Percentiles rank a stretch among this genome's conserved stretches.
Evolutionary conservation across 2,888 invertebrate genomes (phyloP).

Genomic region (Imbricaverruca yamaguchii): DNA sequence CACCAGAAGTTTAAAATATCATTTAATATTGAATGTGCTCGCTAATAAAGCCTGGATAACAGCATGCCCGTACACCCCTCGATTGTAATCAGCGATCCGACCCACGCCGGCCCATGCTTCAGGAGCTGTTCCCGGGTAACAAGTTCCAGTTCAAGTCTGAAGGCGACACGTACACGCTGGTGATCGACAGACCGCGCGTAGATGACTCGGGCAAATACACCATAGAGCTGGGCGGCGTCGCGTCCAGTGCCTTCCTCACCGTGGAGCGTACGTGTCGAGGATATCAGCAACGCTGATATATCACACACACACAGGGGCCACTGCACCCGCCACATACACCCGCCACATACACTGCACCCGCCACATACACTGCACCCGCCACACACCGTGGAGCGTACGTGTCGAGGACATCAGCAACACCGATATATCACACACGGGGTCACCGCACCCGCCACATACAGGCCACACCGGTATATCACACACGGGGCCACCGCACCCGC

Average conservation of each 20-base stretch:
- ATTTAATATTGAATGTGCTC: no score
- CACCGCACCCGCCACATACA: no score
- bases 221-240: slow-evolving; percentile 84
- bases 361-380: slow-evolving; percentile 58
- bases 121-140: slow-evolving; percentile 92
- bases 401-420: no score
- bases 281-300: no score
- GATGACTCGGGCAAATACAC: slow-evolving; percentile 97
- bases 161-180: slow-evolving; percentile 80
- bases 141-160: slow-evolving; percentile 95
- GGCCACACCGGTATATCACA: slow-evolving; percentile 59
- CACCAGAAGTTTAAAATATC: no score
- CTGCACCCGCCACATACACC: neutral
- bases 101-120: slow-evolving; percentile 23
- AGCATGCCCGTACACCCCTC: no score
- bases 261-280: slow-evolving; percentile 61
- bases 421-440: no score
- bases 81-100: no score
- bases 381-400: slow-evolving; percentile 78
- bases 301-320: no score
- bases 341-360: neutral
- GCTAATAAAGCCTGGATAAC: no score
- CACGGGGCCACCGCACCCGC: slow-evolving; percentile 85
- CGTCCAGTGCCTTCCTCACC: slow-evolving; percentile 81
- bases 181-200: slow-evolving; percentile 81